Conservation (phyloP, 2,888 invertebrate species). For the Euclidia mi region DNA sequence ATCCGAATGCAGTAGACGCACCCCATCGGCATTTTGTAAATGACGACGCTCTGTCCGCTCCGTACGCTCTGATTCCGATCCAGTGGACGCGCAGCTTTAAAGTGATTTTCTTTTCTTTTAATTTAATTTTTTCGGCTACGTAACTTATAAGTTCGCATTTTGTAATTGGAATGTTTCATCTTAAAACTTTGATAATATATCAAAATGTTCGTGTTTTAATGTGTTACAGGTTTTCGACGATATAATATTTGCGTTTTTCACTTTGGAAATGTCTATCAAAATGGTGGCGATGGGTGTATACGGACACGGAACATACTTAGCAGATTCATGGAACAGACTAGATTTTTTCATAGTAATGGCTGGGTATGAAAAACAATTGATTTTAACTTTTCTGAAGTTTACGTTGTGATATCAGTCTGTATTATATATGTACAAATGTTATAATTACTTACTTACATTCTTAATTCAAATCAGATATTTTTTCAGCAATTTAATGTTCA, state of each 20-base stretch:
- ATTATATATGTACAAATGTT: no score
- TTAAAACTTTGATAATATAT: background rate
- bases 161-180: conserved; percentile 21
- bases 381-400: background rate
- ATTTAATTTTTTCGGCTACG: conserved; percentile 30
- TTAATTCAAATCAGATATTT: no score
- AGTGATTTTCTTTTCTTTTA: conserved; percentile 44
- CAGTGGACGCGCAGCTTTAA: no score
- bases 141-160: conserved; percentile 28
- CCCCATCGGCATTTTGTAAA: no score
- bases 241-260: conserved; percentile 99
- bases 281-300: conserved; percentile 99
- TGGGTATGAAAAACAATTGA: conserved; percentile 92
- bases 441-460: background rate
- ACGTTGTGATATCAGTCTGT: no score
- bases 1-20: no score
- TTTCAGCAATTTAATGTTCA: no score
- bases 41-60: no score
- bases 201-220: conserved; percentile 23
- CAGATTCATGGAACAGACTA: conserved; percentile 99
- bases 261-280: conserved; percentile 99
- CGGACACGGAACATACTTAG: conserved; percentile 98
- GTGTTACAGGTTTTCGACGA: conserved; percentile 97
- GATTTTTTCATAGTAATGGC: conserved; percentile 99
- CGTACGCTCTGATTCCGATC: no score